Conservation (phyloP, 2,113 vertebrate genomes). For the Dermatemys mawii region DNA sequence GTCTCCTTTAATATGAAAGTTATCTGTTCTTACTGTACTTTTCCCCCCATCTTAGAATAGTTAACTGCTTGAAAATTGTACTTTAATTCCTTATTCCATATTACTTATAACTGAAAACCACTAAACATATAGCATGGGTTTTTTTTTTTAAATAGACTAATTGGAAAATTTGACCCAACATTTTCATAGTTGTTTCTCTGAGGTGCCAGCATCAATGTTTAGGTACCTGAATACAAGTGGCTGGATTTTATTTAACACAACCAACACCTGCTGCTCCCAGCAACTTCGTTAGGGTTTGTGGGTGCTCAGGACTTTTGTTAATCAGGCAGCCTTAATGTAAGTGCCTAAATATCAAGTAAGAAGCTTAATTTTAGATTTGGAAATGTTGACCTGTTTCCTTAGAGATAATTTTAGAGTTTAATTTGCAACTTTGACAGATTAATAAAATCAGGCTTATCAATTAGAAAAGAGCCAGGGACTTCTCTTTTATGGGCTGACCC, state of each 20-base stretch:
- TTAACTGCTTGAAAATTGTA: neutral
- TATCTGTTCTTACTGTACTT: fast-evolving
- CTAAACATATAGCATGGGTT: neutral
- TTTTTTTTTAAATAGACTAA: neutral
- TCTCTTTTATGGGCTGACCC: neutral
- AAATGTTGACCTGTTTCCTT: neutral
- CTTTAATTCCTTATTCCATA: neutral
- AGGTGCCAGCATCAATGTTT: neutral
- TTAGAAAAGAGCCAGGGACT: neutral
- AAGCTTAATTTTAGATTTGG: neutral
- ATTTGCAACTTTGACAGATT: neutral
- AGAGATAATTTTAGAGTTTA: neutral
- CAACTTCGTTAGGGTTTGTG: fast-evolving
- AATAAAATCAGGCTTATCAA: neutral
- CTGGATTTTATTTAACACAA: neutral
- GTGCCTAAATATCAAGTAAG: neutral
- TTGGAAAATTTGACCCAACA: fast-evolving
- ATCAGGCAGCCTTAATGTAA: fast-evolving
- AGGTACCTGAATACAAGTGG: neutral
- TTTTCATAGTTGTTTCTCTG: neutral
- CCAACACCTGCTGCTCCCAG: neutral
- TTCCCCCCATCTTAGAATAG: neutral
- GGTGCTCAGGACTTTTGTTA: neutral
- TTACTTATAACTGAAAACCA: neutral
- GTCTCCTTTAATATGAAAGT: fast-evolving